Evolutionary conservation across 2,888 invertebrate genomes (phyloP), one percentile per base, ranked within the genome.

Genomic region (Cremastinae sp.): DNA sequence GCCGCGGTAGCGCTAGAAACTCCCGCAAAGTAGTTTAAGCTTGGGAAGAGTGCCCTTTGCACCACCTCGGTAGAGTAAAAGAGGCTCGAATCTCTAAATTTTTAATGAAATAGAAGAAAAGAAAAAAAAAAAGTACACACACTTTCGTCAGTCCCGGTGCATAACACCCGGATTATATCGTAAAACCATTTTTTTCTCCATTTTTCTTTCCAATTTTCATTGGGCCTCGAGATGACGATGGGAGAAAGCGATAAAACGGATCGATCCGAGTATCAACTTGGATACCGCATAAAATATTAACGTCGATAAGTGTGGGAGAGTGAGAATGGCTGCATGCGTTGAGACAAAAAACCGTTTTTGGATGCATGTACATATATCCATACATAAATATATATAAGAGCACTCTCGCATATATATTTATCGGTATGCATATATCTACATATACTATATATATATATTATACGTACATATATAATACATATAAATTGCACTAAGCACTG

Each of bases 321-420:
- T 89, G 89, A 89, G 89, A 89, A 89, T 89, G 89, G 86, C 80
- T 88, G 89, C 89, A 89, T 89, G 89, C 87, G 84, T 87, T 89
- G 88, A 89, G 88, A 88, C 87, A 86, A 85, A 86, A 71, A 82
- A 84, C 84, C 88, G 84, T 89, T 89, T 88, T 89, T 89, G 88
- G 86, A 89, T 89, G 89, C 89, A 86, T 89, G 86, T 89, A 87
- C 85, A 85, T 86, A 86, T 85, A 85, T 84, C 81, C 85, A 53
- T 41, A 51, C 51, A 85, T 88, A 86, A 43, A 54, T 65, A 10
- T 16, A 54, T 65, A 59, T 65, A 54, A 38, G 51, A 16, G 8
- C 20, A 64, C 22, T n/a, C 9, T 14, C n/a, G n/a, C 51, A 51
- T 64, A 85, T 88, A 87, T 85, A 84, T 85, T 85, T 85, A 85